A percentile compares a stretch with the other conserved stretches of the same genome.
Evolutionary conservation across 1,140 invertebrate species (phyloP).

Genomic region (Manduca sexta): DNA sequence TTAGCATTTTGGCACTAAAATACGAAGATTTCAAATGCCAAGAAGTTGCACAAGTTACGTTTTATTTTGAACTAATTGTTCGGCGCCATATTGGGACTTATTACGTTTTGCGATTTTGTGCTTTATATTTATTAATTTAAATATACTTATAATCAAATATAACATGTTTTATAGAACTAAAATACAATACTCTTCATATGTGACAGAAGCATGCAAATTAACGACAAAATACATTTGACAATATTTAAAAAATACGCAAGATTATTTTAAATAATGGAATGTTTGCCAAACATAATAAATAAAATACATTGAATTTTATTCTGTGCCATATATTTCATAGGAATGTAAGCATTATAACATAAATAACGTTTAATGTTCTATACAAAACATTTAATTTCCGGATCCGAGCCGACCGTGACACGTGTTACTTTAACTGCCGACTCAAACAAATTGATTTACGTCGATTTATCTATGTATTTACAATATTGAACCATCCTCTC

Average conservation of each 20-base stretch:
- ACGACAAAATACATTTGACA: no score
- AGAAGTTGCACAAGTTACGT: not conserved
- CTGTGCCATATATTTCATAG: not conserved
- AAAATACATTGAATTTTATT: not conserved
- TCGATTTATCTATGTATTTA: not conserved
- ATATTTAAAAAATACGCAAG: no score
- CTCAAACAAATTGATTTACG: not conserved
- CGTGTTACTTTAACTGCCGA: not conserved
- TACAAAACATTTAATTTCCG: constrained; percentile 53
- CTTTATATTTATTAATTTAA: no score
- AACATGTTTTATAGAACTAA: no score
- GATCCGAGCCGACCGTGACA: constrained; percentile 15
- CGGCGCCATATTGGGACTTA: no score
- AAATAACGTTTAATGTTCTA: constrained; percentile 45
- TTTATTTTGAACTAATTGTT: no score
- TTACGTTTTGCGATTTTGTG: no score
- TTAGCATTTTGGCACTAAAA: constrained; percentile 61
- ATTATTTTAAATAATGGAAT: no score
- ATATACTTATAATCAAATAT: no score
- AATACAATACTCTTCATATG: no score
- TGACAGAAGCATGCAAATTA: no score
- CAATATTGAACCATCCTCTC: not conserved
- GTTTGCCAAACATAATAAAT: not conserved
- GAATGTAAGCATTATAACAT: constrained; percentile 18
- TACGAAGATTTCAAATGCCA: constrained; percentile 43